Evolutionary conservation across 1,140 invertebrate species (phyloP).

Genomic region (Trachymyrmex septentrionalis): DNA sequence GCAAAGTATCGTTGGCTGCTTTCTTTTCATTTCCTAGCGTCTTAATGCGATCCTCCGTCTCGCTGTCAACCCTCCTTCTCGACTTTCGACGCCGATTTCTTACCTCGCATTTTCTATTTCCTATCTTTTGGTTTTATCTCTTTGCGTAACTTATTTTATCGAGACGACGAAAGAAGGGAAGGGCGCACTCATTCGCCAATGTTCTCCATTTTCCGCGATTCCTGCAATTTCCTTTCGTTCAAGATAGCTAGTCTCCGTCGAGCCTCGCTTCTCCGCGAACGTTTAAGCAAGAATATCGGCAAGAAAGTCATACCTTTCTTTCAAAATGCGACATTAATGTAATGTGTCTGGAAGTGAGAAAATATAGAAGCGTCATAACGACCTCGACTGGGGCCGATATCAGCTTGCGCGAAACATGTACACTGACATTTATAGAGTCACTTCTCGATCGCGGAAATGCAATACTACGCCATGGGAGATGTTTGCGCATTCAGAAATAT

Average conservation of each 20-base stretch:
- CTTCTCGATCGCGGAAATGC: conserved; percentile 11
- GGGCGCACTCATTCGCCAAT: conserved; percentile 33
- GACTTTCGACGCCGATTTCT: conserved; percentile 51
- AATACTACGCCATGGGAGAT: neutral
- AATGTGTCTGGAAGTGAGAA: conserved; percentile 39
- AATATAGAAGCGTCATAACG: conserved; percentile 40
- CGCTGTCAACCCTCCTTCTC: neutral
- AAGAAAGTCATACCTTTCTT: conserved; percentile 32
- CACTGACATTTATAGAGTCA: conserved; percentile 24
- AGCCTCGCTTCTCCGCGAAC: neutral
- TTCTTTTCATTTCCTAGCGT: conserved; percentile 50
- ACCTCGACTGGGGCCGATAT: conserved; percentile 32
- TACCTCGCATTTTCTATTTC: conserved; percentile 55
- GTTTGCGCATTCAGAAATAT: neutral
- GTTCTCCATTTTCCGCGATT: conserved; percentile 52
- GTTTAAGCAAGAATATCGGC: conserved; percentile 42
- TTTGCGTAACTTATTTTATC: conserved; percentile 57
- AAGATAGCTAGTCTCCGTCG: conserved; percentile 31
- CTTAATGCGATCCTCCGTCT: conserved; percentile 40
- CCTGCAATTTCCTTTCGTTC: conserved; percentile 49
- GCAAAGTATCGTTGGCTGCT: conserved; percentile 41
- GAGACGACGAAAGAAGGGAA: neutral
- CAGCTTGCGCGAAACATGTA: conserved; percentile 26
- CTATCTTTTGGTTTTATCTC: conserved; percentile 42
- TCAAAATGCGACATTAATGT: conserved; percentile 54